Evolutionary conservation across 1,140 invertebrate genomes (phyloP).

Genomic region (Ganaspis sp.): DNA sequence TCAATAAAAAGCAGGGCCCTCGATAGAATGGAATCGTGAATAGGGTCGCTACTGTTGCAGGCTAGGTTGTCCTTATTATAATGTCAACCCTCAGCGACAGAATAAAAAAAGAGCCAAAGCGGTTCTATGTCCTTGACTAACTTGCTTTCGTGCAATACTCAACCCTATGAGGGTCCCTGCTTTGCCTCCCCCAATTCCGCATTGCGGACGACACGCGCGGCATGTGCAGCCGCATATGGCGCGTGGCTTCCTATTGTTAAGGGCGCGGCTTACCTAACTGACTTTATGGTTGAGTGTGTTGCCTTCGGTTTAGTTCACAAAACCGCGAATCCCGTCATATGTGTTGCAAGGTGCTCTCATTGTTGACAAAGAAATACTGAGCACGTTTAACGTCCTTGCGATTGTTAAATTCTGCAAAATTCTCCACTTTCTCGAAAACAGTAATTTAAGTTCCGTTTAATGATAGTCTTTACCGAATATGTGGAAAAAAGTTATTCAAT

Average conservation of each 20-base stretch:
- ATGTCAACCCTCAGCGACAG: constrained; percentile 23
- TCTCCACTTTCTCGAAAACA: background rate
- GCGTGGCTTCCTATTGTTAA: constrained; percentile 69
- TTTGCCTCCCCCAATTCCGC: constrained; percentile 37
- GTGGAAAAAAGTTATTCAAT: no score
- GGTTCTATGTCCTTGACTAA: constrained; percentile 7
- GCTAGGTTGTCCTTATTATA: constrained; percentile 9
- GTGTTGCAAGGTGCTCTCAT: constrained; percentile 42
- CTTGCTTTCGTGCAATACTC: constrained; percentile 23
- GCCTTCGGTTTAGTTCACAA: constrained; percentile 38
- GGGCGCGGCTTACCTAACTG: constrained; percentile 65
- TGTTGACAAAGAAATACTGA: background rate
- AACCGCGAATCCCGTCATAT: constrained; percentile 40
- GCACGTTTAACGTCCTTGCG: background rate
- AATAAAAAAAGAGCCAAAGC: constrained; percentile 17
- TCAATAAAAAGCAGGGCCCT: constrained; percentile 2
- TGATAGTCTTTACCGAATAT: background rate
- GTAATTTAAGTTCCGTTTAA: background rate
- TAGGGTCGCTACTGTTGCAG: background rate
- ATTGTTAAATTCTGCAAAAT: background rate
- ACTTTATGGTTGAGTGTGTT: constrained; percentile 62
- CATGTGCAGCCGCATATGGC: constrained; percentile 69
- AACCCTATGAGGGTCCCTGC: constrained; percentile 35
- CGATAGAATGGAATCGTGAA: constrained; percentile 8
- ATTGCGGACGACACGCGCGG: constrained; percentile 50